A percentile compares a stretch with the other conserved stretches of the same genome.
phyloP scores from a whole-genome alignment of 2,113 vertebrate species.

The Tachysurus fulvidraco region DNA sequence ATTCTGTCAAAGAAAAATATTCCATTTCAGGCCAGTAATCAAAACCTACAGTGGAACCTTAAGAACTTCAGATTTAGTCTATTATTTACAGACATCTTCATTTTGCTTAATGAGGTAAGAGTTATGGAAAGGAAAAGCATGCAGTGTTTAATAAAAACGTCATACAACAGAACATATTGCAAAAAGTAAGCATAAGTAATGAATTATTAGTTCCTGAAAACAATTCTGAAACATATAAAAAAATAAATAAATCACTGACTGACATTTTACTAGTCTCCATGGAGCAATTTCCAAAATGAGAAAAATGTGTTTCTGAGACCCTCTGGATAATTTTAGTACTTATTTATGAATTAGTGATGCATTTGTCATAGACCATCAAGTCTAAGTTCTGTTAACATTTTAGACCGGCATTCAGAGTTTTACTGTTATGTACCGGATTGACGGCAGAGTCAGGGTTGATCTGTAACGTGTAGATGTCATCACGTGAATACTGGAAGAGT shows the following conservation, averaged over 20 bases:
- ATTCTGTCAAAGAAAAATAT: neutral
- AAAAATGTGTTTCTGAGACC: neutral
- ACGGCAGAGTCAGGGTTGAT: slow-evolving; percentile 98
- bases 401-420: neutral
- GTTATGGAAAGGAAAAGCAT: neutral
- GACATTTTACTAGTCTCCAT: neutral
- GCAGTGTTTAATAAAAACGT: neutral
- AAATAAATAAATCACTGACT: neutral
- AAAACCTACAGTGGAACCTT: neutral
- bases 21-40: neutral
- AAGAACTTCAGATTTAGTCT: neutral
- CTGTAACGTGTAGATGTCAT: slow-evolving; percentile 97
- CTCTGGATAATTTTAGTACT: neutral
- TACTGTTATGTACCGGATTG: slow-evolving; percentile 82
- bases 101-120: neutral
- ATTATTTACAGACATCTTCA: neutral
- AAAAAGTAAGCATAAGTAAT: neutral
- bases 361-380: neutral
- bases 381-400: neutral
- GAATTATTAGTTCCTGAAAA: neutral
- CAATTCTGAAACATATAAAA: neutral
- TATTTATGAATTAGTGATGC: neutral
- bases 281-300: neutral
- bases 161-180: neutral
- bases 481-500: slow-evolving; percentile 97